A percentile compares a stretch with the other conserved stretches of the same genome.
phyloP scores from a whole-genome alignment of 1,140 invertebrate species.

The Drosophila asahinai region DNA sequence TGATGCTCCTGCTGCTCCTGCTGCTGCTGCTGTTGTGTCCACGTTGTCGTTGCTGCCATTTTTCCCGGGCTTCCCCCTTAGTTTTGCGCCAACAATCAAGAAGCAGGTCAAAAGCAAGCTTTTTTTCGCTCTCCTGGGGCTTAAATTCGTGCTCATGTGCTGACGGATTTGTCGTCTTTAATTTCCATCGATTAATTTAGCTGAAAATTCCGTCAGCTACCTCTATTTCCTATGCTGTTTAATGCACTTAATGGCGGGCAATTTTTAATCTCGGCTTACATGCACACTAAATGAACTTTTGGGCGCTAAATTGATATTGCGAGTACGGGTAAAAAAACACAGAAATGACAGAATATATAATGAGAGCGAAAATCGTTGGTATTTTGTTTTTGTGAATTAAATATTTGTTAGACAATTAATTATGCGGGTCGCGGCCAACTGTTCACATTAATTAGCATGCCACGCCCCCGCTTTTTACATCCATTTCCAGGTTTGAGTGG shows the following conservation, averaged over 20 bases:
- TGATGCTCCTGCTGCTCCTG: background rate
- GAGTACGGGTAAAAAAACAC: background rate
- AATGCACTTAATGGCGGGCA: slow-evolving; percentile 21
- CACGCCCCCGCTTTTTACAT: background rate
- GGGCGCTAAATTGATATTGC: background rate
- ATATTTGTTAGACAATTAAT: slow-evolving; percentile 45
- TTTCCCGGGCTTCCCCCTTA: background rate
- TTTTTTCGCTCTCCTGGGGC: background rate
- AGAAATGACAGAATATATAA: slow-evolving; percentile 14
- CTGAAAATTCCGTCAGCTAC: slow-evolving; percentile 9
- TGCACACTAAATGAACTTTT: slow-evolving; percentile 26
- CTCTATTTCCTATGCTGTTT: background rate
- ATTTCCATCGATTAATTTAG: slow-evolving; percentile 61
- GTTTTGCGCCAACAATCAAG: slow-evolving; percentile 11
- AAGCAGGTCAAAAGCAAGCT: slow-evolving; percentile 25
- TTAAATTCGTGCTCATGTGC: slow-evolving; percentile 28
- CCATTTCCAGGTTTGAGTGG: background rate
- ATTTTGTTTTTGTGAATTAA: slow-evolving; percentile 15
- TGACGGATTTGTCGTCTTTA: slow-evolving; percentile 43
- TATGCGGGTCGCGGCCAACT: slow-evolving; percentile 18
- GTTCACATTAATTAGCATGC: slow-evolving; percentile 39
- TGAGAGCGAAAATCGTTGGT: slow-evolving; percentile 1
- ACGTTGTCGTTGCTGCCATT: slow-evolving; percentile 5
- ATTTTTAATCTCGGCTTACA: slow-evolving; percentile 43
- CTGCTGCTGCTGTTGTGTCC: slow-evolving; percentile 3